A percentile compares a stretch with the other conserved stretches of the same genome.
phyloP scores from a whole-genome alignment of 1,140 invertebrate species.

The Drosophila miranda region DNA sequence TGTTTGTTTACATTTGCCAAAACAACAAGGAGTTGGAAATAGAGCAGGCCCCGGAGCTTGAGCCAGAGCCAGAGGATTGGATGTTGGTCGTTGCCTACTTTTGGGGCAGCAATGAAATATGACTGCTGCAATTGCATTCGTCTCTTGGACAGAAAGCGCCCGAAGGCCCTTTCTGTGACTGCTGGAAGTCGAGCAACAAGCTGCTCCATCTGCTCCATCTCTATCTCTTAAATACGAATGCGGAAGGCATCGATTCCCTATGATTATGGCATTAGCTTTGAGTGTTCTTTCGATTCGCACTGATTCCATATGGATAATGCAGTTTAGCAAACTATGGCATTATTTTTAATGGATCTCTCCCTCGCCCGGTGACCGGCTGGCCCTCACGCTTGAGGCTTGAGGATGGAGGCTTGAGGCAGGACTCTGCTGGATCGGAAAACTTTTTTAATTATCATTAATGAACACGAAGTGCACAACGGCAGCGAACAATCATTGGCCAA shows the following conservation, averaged over 20 bases:
- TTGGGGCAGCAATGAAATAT: conserved; percentile 57
- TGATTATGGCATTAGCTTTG: neutral
- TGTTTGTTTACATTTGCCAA: conserved; percentile 75
- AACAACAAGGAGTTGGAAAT: conserved; percentile 14
- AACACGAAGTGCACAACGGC: conserved; percentile 42
- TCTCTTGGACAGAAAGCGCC: conserved; percentile 25
- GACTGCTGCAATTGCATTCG: conserved; percentile 50
- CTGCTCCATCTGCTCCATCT: conserved; percentile 40
- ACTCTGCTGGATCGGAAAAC: conserved; percentile 37
- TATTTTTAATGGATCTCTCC: conserved; percentile 45
- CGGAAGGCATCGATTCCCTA: conserved; percentile 24
- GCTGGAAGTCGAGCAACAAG: conserved; percentile 66
- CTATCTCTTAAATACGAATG: conserved; percentile 7
- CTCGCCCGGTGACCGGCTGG: conserved; percentile 2
- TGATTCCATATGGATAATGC: conserved; percentile 7
- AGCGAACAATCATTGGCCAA: conserved; percentile 42
- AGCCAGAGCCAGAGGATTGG: conserved; percentile 2
- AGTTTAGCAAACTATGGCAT: conserved; percentile 1
- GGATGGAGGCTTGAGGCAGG: too few species aligned
- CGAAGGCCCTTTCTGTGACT: neutral
- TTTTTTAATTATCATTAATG: conserved; percentile 80
- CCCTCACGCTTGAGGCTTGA: too few species aligned
- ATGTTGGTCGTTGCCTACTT: conserved; percentile 71
- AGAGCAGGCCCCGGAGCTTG: neutral
- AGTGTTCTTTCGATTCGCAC: conserved; percentile 2